Evolutionary conservation across 2,888 invertebrate species (phyloP).

Genomic region (Hydraecia micacea): DNA sequence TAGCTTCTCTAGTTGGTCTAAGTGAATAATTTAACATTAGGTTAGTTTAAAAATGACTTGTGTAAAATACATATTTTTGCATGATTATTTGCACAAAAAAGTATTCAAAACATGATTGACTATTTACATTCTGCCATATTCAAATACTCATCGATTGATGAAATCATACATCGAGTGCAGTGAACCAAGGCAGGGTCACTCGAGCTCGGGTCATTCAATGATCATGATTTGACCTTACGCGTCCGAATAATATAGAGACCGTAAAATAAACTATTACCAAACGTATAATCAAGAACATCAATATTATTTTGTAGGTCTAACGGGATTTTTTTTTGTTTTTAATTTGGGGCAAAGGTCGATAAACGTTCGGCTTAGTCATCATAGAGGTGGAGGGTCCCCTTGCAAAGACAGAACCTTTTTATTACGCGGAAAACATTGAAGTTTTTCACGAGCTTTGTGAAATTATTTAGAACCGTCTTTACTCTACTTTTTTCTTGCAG

Average conservation of each 20-base stretch:
- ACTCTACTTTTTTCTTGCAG: not conserved
- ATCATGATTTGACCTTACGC: slow-evolving; percentile 61
- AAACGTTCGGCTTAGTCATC: slow-evolving; percentile 36
- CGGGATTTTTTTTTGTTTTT: slow-evolving; percentile 44
- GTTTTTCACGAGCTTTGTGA: not conserved
- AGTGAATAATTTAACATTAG: too few species aligned
- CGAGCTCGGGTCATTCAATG: slow-evolving; percentile 46
- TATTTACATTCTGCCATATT: slow-evolving; percentile 29
- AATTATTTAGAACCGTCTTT: not conserved
- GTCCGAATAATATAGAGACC: slow-evolving; percentile 50
- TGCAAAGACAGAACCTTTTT: not conserved
- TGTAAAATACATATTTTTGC: too few species aligned
- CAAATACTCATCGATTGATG: slow-evolving; percentile 40
- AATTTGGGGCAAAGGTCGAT: slow-evolving; percentile 51
- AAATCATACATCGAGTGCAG: slow-evolving; percentile 52
- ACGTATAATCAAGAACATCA: slow-evolving; percentile 51
- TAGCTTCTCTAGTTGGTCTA: too few species aligned
- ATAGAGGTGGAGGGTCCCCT: slow-evolving; percentile 25
- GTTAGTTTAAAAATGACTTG: too few species aligned
- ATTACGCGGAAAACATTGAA: not conserved
- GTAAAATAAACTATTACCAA: slow-evolving; percentile 55
- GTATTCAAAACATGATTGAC: slow-evolving; percentile 15
- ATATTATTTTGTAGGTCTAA: slow-evolving; percentile 46
- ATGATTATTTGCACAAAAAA: not conserved
- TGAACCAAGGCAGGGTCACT: slow-evolving; percentile 55